Evolutionary conservation across 2,113 vertebrate genomes (phyloP).

Genomic region (Holacanthus passer): DNA sequence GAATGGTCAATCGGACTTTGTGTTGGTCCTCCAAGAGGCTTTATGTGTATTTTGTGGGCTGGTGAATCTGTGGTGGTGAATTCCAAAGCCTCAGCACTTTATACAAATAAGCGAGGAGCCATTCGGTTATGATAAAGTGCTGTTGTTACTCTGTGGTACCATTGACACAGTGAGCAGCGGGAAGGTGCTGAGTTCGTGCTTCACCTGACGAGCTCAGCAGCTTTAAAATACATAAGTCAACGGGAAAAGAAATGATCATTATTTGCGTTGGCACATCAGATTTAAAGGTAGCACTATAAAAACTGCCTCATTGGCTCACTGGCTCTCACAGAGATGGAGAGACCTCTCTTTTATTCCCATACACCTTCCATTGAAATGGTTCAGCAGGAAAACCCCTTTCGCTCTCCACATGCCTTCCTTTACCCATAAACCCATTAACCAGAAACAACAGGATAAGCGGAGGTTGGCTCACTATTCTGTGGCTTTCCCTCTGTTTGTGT

Average conservation of each 20-base stretch:
- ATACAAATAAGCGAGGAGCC: not conserved
- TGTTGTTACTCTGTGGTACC: not conserved
- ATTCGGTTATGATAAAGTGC: not conserved
- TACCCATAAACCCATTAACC: slow-evolving; percentile 23
- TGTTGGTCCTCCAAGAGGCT: not conserved
- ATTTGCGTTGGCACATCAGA: not conserved
- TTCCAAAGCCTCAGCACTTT: not conserved
- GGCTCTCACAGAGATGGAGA: not conserved
- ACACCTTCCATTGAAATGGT: not conserved
- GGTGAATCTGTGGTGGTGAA: not conserved
- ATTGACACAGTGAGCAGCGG: slow-evolving; percentile 10
- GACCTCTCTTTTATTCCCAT: not conserved
- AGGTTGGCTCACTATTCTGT: slow-evolving; percentile 16
- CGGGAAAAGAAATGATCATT: not conserved
- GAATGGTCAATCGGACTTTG: not conserved
- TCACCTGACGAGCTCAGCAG: slow-evolving; percentile 19
- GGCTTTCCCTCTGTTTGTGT: slow-evolving; percentile 29
- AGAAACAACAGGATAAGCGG: slow-evolving; percentile 21
- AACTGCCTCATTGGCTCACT: not conserved
- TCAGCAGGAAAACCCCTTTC: slow-evolving; percentile 20
- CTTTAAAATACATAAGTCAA: not conserved
- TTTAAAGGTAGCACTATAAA: not conserved
- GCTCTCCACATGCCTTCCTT: not conserved
- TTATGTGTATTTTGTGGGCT: not conserved
- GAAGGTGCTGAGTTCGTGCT: not conserved